Evolutionary conservation across 2,888 invertebrate genomes (phyloP), one percentile per base, ranked within the genome.

Genomic region (Danaus chrysippus): DNA sequence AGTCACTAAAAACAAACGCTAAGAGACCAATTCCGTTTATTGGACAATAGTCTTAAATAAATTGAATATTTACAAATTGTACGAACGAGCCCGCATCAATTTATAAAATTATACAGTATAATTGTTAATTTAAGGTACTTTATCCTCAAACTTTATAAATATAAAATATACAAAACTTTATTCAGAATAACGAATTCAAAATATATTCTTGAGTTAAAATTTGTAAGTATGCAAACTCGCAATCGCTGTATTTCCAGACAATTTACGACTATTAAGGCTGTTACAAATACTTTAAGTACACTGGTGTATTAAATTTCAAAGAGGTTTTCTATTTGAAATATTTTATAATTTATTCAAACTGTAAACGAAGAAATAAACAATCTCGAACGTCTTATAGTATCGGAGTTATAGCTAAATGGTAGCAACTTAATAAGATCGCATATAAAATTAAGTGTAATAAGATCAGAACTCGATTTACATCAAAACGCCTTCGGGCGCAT

Each of bases 381-480:
- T 66, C 42, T 60, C 62, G 61, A 70, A 65, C 57, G 62, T 66
- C 66, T 53, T 56, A 44, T 46, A 64, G 59, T 61, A 65, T 60
- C 59, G 59, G 58, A 64, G 62, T 61, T 68, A 56, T 62, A 64
- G 62, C 53, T 62, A 65, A 62, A 34, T 65, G 56, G 65, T 56
- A 58, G 62, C 61, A 62, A 64, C 55, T 56, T 62, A 64, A 65
- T 61, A 66, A 57, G 68, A 69, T 69, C 65, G 67, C 58, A 64
- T 63, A 61, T 67, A 66, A 69, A 70, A 71, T 70, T 67, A 66
- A 59, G 64, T 64, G 70, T 74, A 76, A 77, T 71, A 68, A 75
- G 75, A 76, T 78, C 73, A 73, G 68, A 70, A 64, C 64, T 71
- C 75, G 76, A 85, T 85, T 85, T 83, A 77, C 83, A 85, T 86